These are phyloP conservation scores for Sitobion miscanthi DNA, from an alignment of 1,140 invertebrate species.

Conservation along the genomic window DNA sequence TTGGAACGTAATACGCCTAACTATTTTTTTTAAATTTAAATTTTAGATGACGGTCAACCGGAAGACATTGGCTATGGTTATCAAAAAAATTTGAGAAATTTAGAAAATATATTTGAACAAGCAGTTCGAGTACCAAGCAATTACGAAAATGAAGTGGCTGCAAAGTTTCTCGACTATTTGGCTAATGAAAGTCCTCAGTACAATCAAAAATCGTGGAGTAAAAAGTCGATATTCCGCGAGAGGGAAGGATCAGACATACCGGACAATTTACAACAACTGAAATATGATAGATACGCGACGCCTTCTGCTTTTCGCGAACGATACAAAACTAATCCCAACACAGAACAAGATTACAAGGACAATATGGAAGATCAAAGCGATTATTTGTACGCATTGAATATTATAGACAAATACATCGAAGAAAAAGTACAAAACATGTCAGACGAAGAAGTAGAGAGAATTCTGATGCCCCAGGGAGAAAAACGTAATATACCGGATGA, in stretches of 20 bases:
- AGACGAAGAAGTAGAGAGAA: constrained; percentile 57
- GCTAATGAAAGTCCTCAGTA: neutral
- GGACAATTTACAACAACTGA: constrained; percentile 57
- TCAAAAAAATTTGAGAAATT: constrained; percentile 58
- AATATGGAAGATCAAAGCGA: constrained; percentile 57
- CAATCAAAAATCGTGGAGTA: constrained; percentile 14
- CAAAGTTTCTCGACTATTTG: constrained; percentile 14
- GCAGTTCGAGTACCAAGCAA: neutral
- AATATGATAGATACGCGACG: constrained; percentile 52
- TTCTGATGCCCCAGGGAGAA: neutral
- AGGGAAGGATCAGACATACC: constrained; percentile 57
- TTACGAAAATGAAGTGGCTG: constrained; percentile 21
- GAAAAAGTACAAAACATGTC: constrained; percentile 58
- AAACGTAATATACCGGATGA: constrained; percentile 23
- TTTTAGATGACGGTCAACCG: constrained; percentile 60
- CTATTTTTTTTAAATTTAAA: neutral
- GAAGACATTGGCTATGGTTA: constrained; percentile 61
- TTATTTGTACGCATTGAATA: constrained; percentile 59
- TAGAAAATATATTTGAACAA: constrained; percentile 37
- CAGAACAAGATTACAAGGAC: constrained; percentile 45
- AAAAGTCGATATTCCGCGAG: constrained; percentile 60
- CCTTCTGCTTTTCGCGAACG: constrained; percentile 60
- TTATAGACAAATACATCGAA: constrained; percentile 59
- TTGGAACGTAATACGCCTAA: neutral
- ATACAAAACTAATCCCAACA: neutral